Percentiles rank a stretch among this genome's conserved stretches.
Conservation (phyloP, 2,797 vertebrate genomes). For the Oreochromis mossambicus region DNA sequence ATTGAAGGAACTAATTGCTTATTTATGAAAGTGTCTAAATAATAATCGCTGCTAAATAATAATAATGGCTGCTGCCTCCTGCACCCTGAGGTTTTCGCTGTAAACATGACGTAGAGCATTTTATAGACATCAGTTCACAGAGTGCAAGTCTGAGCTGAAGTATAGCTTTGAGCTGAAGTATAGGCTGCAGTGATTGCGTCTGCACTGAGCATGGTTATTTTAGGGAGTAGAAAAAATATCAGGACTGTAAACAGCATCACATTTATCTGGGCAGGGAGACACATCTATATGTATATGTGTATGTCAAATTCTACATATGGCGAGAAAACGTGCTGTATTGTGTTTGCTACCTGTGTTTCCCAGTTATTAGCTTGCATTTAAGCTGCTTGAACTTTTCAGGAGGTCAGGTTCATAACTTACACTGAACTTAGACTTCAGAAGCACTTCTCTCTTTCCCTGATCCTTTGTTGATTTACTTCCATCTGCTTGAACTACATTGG, state of each 20-base stretch:
- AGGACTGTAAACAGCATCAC: background rate
- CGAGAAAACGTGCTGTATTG: constrained; percentile 13
- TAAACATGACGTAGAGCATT: background rate
- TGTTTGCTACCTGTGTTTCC: background rate
- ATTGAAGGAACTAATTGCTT: background rate
- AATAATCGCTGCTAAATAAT: background rate
- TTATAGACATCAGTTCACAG: background rate
- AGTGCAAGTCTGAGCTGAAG: background rate
- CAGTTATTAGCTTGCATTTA: background rate
- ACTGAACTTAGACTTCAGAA: background rate
- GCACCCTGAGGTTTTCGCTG: background rate
- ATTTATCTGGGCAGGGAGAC: background rate
- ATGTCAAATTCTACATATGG: background rate
- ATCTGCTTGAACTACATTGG: background rate
- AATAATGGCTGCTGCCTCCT: background rate
- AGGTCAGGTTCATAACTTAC: constrained; percentile 19
- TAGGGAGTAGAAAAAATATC: background rate
- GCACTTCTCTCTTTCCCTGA: background rate
- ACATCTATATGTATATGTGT: background rate
- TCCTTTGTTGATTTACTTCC: constrained; percentile 7
- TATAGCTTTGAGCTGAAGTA: constrained; percentile 20
- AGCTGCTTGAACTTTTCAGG: background rate
- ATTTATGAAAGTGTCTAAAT: background rate
- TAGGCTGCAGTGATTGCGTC: constrained; percentile 26
- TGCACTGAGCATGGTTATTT: constrained; percentile 11